A percentile compares a stretch with the other conserved stretches of the same genome.
phyloP scores from a whole-genome alignment of 2,797 vertebrate species.

The Vireo griseus region DNA sequence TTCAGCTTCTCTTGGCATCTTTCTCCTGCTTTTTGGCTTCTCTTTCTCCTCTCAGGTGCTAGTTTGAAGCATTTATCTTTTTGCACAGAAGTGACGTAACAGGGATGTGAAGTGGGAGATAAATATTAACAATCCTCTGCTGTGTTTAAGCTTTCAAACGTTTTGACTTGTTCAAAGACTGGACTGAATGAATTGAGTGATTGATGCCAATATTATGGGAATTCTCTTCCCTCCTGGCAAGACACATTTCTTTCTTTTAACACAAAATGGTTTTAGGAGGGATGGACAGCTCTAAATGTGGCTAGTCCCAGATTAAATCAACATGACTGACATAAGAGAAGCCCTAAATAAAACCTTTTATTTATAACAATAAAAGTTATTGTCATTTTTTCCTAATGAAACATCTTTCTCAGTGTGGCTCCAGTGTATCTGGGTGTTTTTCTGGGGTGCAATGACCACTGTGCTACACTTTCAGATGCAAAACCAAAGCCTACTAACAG shows the following conservation, averaged over 20 bases:
- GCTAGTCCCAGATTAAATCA: not conserved
- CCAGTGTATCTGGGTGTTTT: not conserved
- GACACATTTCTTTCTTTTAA: not conserved
- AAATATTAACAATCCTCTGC: constrained; percentile 36
- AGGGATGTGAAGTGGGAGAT: not conserved
- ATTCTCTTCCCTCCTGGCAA: not conserved
- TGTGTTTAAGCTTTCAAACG: not conserved
- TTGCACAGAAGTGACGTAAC: not conserved
- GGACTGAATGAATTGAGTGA: not conserved
- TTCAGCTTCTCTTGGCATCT: not conserved
- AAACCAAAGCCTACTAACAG: not conserved
- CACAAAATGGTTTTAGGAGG: not conserved
- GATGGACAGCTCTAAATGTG: not conserved
- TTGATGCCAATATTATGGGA: not conserved
- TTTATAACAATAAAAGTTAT: not conserved
- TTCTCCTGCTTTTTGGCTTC: not conserved
- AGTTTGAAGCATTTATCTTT: constrained; percentile 34
- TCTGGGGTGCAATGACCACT: no score
- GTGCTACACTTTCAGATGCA: not conserved
- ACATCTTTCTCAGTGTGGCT: not conserved
- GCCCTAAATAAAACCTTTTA: not conserved
- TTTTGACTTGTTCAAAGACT: not conserved
- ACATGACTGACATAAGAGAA: not conserved
- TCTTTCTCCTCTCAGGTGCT: not conserved
- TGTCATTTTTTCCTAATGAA: not conserved